These are phyloP conservation scores for Micrastur ruficollis DNA, from an alignment of 2,797 vertebrate genomes.

Conservation along the genomic window DNA sequence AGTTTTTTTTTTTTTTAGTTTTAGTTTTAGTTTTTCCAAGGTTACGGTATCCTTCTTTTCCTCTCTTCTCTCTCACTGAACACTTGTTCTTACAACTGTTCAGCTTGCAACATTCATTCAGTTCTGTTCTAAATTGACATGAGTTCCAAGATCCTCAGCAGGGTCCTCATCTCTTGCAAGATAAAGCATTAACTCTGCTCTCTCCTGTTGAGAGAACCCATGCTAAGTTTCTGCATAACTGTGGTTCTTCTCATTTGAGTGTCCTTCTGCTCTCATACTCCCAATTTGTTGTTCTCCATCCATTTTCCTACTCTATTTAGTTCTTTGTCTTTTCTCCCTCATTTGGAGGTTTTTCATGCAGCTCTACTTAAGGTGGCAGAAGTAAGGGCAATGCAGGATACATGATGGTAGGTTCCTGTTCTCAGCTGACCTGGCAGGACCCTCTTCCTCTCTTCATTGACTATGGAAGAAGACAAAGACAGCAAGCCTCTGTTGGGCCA, in stretches of 20 bases:
- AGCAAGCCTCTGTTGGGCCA: neutral
- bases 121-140: neutral
- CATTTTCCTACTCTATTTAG: neutral
- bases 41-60: neutral
- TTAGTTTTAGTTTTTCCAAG: neutral
- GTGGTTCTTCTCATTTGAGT: neutral
- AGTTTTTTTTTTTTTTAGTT: neutral
- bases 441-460: neutral
- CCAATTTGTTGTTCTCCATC: neutral
- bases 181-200: neutral
- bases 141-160: neutral
- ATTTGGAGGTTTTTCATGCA: neutral
- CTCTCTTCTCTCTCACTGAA: neutral
- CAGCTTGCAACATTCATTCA: neutral
- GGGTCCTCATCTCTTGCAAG: neutral
- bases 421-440: neutral
- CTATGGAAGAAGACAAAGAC: neutral
- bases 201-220: neutral
- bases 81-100: neutral
- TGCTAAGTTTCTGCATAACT: neutral
- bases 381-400: neutral
- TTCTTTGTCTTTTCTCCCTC: neutral
- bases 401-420: neutral
- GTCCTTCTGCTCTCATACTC: neutral
- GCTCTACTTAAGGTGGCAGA: neutral